Base-by-base conservation (phyloP, 2,888 invertebrate genomes). In the Bellardia pandia region DNA sequence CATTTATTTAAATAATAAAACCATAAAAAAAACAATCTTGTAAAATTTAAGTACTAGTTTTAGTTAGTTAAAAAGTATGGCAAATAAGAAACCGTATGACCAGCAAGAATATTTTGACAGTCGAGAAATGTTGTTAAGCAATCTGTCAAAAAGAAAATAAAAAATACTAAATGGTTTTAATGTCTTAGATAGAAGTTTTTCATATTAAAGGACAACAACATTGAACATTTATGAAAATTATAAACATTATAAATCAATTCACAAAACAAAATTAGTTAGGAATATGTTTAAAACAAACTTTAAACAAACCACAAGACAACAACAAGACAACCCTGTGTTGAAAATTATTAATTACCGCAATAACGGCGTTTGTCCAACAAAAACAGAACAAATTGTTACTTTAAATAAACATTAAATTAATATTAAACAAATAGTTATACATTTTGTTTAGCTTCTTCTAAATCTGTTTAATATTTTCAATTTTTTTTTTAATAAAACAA, bases 21-120 rank as follows among this genome's bases (percentile, higher is more conserved):
- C 42, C 56, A 56, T 74, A 23, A 72, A 80, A 72, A 80, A 33
- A 71, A 56, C 3, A 84, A 56, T 76, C 60, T 81, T 87, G 81
- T 85, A 78, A 85, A 83, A 84, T 77, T 77, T 66, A 45, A 45
- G 45, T 11, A 68, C 68, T 81, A 85, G 68, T 78, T 75, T 77
- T 85, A 87, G 69, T 75, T 82, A 87, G 85, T 85, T 42, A 87
- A 80, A 23, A 75, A 53, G 40, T 71, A 74, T n/a, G 37, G 45
- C 60, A 16, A 80, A 45, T 9, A 79, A 51, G 8, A 45, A 58
- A 42, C 60, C 45, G 30, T 72, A 37, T 72, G 42, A 81, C 69
- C 51, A 74, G 3, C 9, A 68, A 45, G 4, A 45, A 56, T 4
- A 23, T 23, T 23, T 23, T 23, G 23, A 23, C 23, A 23, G 23